Evolutionary conservation across 2,797 vertebrate species (phyloP), one percentile per base, ranked within the genome.

Genomic region (Podargus strigoides): DNA sequence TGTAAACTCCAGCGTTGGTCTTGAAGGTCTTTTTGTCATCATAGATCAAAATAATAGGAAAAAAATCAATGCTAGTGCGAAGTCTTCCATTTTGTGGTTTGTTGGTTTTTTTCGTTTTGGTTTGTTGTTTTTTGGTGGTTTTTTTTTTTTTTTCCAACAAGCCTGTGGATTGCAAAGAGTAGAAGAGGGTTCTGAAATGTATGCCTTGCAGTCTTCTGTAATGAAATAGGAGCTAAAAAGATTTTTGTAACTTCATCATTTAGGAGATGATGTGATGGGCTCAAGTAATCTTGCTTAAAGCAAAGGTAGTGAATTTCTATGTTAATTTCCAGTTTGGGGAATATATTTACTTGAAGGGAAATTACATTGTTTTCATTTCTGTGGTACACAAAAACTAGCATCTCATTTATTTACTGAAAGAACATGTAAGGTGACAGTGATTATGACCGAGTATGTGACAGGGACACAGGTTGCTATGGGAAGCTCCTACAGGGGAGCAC

Each of bases 21-120:
- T 72, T 21, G 2, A 84, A 41, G 20, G 72, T 60, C 21, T 42
- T 95, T 94, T 75, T 91, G 53, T 74, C 42, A 73, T 41, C 23
- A 42, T 85, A 68, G 90, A 92, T 74, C 85, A 60, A 87, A 93
- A 76, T 94, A 88, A 52, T 80, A 90, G 73, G 10, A 26, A 67
- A 84, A 80, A 93, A 86, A 63, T 46, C 37, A 4, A 39, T 72
- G 24, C 62, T 67, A 76, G 41, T 55, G 44, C 27, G 64, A 41
- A 62, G 58, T 64, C 58, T 93, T 86, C 70, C 41, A 32, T 85
- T 95, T 69, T 32, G 37, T 50, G 44, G 21, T 30, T n/a, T n/a
- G n/a, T n/a, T n/a, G n/a, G n/a, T n/a, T n/a, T n/a, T n/a, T n/a
- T n/a, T n/a, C n/a, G 30, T 19, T 19, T 47, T 47, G 18, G 46